phyloP scores from a whole-genome alignment of 2,113 vertebrate species.

The Platichthys stellatus region DNA sequence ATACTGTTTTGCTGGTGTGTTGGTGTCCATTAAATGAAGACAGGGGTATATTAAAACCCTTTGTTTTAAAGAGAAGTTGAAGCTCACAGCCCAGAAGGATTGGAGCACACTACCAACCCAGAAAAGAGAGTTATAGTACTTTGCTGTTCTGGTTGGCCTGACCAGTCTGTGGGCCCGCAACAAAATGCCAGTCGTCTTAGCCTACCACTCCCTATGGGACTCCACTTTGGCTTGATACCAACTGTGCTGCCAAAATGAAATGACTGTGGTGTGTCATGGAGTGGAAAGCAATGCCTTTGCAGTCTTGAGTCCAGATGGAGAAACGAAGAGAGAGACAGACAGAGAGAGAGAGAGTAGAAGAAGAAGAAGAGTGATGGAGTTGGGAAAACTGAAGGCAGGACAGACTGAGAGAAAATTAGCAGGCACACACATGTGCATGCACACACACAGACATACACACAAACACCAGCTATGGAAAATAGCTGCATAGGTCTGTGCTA shows the following conservation, averaged over 20 bases:
- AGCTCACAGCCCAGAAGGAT: too few relatives aligned
- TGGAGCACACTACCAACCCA: too few relatives aligned
- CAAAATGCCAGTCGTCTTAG: slow-evolving; percentile 54
- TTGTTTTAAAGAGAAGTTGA: too few relatives aligned
- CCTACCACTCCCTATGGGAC: slow-evolving; percentile 68
- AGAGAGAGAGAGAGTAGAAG: slow-evolving; percentile 15
- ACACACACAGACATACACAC: slow-evolving; percentile 39
- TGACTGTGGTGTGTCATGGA: slow-evolving; percentile 75
- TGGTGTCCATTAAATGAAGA: too few relatives aligned
- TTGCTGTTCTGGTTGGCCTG: slow-evolving; percentile 1
- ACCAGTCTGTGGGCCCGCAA: slow-evolving; percentile 35
- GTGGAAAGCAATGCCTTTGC: slow-evolving; percentile 69
- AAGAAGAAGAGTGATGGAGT: slow-evolving; percentile 26
- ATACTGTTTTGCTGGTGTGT: too few relatives aligned
- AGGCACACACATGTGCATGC: slow-evolving; percentile 30
- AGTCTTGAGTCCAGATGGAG: slow-evolving; percentile 73
- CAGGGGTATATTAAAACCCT: too few relatives aligned
- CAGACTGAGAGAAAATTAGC: slow-evolving; percentile 45
- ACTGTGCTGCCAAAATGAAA: slow-evolving; percentile 71
- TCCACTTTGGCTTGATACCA: slow-evolving; percentile 60
- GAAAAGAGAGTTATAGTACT: not conserved
- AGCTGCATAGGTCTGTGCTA: slow-evolving; percentile 75
- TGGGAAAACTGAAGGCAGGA: slow-evolving; percentile 34
- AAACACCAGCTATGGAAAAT: slow-evolving; percentile 49
- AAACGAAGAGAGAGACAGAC: slow-evolving; percentile 16